Evolutionary conservation across 2,888 invertebrate species (phyloP).

Genomic region (Campoletis raptor): DNA sequence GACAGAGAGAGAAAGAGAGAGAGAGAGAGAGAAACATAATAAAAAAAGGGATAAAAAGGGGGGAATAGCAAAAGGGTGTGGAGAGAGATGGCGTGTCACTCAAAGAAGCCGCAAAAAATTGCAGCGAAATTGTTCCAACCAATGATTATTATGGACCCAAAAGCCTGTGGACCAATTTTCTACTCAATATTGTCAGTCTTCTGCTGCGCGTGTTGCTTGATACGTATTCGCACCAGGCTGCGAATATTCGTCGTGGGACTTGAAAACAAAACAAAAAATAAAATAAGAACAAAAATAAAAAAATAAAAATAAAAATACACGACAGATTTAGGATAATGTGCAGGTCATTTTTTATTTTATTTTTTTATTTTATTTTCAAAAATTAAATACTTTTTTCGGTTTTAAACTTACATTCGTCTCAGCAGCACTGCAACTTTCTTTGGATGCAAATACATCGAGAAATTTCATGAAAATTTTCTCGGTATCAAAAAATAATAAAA

Average conservation of each 20-base stretch:
- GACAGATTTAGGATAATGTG: conserved; percentile 1
- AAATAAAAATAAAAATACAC: not conserved
- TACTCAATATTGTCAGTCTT: conserved; percentile 80
- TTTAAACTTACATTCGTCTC: not conserved
- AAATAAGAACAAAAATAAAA: too few relatives aligned
- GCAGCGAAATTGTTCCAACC: conserved; percentile 80
- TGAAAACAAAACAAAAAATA: not conserved
- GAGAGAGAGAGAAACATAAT: not conserved
- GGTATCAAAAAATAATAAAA: not conserved
- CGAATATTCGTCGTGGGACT: conserved; percentile 30
- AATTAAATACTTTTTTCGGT: not conserved
- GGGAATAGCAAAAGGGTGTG: conserved; percentile 55
- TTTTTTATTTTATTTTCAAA: not conserved
- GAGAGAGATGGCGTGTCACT: conserved; percentile 79
- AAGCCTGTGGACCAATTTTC: conserved; percentile 78
- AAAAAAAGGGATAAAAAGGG: conserved; percentile 14
- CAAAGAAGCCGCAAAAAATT: conserved; percentile 81
- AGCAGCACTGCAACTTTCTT: not conserved
- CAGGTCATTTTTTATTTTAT: not conserved
- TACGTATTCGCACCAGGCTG: conserved; percentile 45
- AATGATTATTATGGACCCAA: conserved; percentile 81
- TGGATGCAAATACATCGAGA: not conserved
- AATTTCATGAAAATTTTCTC: not conserved
- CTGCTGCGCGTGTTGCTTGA: conserved; percentile 57
- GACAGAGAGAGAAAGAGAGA: conserved; percentile 19